phyloP scores from a whole-genome alignment of 1,140 invertebrate genomes.

The Stratiolaelaps scimitus region DNA sequence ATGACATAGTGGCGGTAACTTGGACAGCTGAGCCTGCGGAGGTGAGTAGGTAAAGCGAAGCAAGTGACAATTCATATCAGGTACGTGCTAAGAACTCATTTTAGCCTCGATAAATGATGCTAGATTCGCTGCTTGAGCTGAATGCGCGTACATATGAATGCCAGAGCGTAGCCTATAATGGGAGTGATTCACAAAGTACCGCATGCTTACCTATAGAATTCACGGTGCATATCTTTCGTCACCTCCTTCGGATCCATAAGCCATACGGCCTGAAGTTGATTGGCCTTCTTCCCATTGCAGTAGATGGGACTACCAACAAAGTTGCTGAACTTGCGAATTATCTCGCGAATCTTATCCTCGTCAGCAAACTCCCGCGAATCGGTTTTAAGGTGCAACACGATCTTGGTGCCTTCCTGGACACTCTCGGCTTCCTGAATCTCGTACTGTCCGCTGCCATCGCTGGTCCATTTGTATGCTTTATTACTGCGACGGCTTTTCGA shows the following conservation, averaged over 20 bases:
- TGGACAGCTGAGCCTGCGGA: too few relatives aligned
- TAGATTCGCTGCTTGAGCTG: too few relatives aligned
- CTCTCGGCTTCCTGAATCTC: conserved; percentile 71
- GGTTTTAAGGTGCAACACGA: conserved; percentile 72
- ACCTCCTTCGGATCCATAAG: conserved; percentile 77
- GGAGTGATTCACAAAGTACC: too few relatives aligned
- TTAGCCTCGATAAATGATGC: too few relatives aligned
- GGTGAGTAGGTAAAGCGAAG: too few relatives aligned
- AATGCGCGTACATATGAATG: too few relatives aligned
- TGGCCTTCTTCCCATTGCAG: conserved; percentile 72
- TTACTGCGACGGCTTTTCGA: conserved; percentile 50
- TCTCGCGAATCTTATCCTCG: conserved; percentile 57
- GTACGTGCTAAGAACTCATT: too few relatives aligned
- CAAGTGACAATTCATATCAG: too few relatives aligned
- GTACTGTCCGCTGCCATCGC: conserved; percentile 73
- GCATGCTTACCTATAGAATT: conserved; percentile 50
- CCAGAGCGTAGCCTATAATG: too few relatives aligned
- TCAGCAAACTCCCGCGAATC: conserved; percentile 77
- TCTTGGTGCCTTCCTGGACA: conserved; percentile 78
- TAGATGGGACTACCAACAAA: conserved; percentile 86
- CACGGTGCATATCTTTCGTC: conserved; percentile 66
- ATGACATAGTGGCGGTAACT: too few relatives aligned
- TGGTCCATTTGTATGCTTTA: conserved; percentile 66
- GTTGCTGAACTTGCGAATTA: conserved; percentile 93
- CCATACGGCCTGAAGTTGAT: conserved; percentile 69